Evolutionary conservation across 2,113 vertebrate genomes (phyloP).

Genomic region (Elaphurus davidianus): DNA sequence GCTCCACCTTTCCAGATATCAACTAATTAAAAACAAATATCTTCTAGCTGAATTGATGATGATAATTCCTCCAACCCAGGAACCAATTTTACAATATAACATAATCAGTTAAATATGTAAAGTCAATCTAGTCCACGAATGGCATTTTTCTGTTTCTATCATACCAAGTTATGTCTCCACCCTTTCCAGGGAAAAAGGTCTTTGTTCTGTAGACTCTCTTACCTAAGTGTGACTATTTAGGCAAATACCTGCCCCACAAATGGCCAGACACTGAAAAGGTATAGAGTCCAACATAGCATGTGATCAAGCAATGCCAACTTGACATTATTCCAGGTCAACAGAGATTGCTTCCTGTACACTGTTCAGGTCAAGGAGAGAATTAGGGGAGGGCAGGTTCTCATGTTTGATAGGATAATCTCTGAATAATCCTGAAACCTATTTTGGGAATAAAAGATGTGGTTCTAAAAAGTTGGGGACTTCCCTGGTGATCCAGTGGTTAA

Average conservation of each 20-base stretch:
- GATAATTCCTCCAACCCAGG: neutral
- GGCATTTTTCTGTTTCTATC: neutral
- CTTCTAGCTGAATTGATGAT: neutral
- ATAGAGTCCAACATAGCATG: neutral
- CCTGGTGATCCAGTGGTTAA: neutral
- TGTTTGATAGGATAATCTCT: neutral
- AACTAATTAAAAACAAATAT: neutral
- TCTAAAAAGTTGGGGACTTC: neutral
- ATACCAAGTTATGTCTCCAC: neutral
- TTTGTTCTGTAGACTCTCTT: neutral
- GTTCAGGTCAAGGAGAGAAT: conserved; percentile 24
- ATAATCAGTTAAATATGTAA: neutral
- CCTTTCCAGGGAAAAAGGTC: neutral
- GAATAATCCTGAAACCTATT: neutral
- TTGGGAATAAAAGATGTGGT: neutral
- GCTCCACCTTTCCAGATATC: neutral
- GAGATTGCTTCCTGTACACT: neutral
- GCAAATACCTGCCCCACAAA: neutral
- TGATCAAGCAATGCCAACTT: neutral
- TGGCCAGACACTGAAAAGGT: neutral
- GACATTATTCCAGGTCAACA: neutral
- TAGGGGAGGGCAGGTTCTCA: neutral
- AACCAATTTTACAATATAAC: neutral
- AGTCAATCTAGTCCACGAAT: neutral
- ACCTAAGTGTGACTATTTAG: neutral